A percentile compares a stretch with the other conserved stretches of the same genome.
phyloP scores from a whole-genome alignment of 2,113 vertebrate genomes.

The Eidolon helvum region DNA sequence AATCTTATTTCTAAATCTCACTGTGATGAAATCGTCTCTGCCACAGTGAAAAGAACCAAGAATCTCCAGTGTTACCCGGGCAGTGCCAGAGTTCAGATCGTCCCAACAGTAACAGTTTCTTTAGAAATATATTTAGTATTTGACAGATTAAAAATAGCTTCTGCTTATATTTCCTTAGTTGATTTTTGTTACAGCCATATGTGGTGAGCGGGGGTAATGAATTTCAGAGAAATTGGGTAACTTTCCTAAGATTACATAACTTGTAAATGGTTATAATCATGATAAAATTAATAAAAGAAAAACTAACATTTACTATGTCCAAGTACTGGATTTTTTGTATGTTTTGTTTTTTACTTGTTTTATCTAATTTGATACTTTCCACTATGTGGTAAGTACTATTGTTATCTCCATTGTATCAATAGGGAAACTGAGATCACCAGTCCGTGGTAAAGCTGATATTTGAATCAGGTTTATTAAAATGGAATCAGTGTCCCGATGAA shows the following conservation, averaged over 20 bases:
- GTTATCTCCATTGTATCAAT: not conserved
- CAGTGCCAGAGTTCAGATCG: too few relatives aligned
- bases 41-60: too few relatives aligned
- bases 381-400: not conserved
- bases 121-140: not conserved
- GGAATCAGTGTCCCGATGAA: not conserved
- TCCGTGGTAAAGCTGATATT: not conserved
- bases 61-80: too few relatives aligned
- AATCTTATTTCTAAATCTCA: too few relatives aligned
- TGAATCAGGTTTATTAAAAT: not conserved
- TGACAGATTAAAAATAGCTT: slow-evolving; percentile 4
- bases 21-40: too few relatives aligned
- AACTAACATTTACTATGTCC: not conserved
- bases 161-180: not conserved
- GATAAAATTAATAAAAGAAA: not conserved
- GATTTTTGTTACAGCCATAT: not conserved
- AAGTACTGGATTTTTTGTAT: not conserved
- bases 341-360: not conserved
- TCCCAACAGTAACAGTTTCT: not conserved
- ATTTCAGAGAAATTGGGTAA: not conserved
- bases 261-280: not conserved
- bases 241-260: not conserved
- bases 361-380: not conserved
- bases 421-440: not conserved
- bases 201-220: not conserved